A percentile compares a stretch with the other conserved stretches of the same genome.
Evolutionary conservation across 2,113 vertebrate genomes (phyloP).

Genomic region (Rhagologus leucostigma): DNA sequence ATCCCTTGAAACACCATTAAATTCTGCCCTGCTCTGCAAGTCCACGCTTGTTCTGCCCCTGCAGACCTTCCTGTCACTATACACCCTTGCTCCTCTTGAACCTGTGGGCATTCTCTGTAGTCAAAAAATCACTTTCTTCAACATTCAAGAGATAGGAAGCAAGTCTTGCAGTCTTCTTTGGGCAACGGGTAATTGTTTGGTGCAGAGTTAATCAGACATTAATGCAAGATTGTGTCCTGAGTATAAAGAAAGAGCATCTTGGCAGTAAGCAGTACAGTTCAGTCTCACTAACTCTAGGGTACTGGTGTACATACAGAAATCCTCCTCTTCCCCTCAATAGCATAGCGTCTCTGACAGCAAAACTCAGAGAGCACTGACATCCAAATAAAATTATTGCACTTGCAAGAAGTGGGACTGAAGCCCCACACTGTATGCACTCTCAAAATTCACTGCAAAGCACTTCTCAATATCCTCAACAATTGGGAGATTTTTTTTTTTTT

Average conservation of each 20-base stretch:
- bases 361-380: not conserved
- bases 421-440: not conserved
- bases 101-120: not conserved
- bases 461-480: not conserved
- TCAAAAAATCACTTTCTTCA: not conserved
- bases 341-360: not conserved
- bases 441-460: not conserved
- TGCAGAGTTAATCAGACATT: not conserved
- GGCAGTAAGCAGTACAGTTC: not conserved
- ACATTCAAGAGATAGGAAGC: not conserved
- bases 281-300: not conserved
- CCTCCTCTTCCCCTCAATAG: not conserved
- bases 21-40: not conserved
- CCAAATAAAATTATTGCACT: not conserved
- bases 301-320: not conserved
- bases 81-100: not conserved
- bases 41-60: not conserved
- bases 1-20: not conserved
- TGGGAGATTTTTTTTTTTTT: not conserved
- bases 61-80: not conserved
- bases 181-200: not conserved
- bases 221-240: not conserved
- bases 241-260: not conserved
- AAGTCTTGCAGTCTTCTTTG: not conserved
- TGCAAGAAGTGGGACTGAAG: not conserved